These are phyloP conservation scores for Paracentrotus lividus DNA, from an alignment of 53 echinoderm and acorn worm genomes.

Conservation along the genomic window DNA sequence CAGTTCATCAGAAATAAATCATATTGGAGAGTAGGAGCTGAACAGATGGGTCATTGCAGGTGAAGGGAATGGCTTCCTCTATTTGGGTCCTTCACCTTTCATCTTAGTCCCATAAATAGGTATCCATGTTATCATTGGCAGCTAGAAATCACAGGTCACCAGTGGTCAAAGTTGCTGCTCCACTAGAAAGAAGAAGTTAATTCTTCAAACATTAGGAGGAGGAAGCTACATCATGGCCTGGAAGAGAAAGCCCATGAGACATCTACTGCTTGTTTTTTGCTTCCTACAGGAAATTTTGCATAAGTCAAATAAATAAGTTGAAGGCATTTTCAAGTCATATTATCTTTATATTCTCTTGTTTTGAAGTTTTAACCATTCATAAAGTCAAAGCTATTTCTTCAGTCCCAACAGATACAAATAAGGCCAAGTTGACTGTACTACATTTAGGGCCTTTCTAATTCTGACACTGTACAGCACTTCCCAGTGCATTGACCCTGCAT, in stretches of 20 bases:
- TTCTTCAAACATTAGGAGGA: too few species aligned
- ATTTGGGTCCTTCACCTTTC: conserved; percentile 9
- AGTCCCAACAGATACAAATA: too few species aligned
- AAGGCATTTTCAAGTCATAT: too few species aligned
- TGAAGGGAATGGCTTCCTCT: not conserved
- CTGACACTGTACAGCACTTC: too few species aligned
- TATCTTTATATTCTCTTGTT: too few species aligned
- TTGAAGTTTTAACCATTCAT: too few species aligned
- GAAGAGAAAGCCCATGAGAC: not conserved
- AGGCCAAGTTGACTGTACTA: too few species aligned
- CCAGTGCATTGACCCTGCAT: too few species aligned
- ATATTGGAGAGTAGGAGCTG: not conserved
- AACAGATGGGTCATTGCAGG: conserved; percentile 11
- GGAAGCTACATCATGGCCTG: not conserved
- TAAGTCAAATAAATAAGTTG: not conserved
- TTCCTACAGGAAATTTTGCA: not conserved
- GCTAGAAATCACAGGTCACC: not conserved
- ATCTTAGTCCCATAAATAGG: conserved; percentile 25
- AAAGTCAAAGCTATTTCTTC: too few species aligned
- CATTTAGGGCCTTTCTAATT: too few species aligned
- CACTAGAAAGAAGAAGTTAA: not conserved
- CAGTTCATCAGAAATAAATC: not conserved
- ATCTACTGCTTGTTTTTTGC: not conserved
- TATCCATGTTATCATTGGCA: not conserved
- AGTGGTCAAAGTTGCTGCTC: not conserved